These are phyloP conservation scores for Athalia cordata DNA, from an alignment of 2,888 invertebrate genomes.

Conservation along the genomic window DNA sequence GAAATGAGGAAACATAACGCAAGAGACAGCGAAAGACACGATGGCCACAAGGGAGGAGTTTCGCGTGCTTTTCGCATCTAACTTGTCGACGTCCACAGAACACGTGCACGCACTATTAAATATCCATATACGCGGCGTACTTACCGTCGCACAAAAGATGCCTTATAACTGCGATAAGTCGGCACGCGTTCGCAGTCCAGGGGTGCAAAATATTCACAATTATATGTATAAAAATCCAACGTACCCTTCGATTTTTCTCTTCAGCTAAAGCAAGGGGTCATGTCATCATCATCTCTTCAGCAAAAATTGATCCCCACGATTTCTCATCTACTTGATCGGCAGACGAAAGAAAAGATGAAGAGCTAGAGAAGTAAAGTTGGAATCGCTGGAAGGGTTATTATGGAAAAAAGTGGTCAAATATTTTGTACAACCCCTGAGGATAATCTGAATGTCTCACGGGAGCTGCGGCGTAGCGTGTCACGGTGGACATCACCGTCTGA, in stretches of 20 bases:
- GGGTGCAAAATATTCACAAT: slow-evolving; percentile 36
- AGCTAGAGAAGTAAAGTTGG: background rate
- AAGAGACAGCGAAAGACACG: slow-evolving; percentile 57
- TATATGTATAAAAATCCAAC: background rate
- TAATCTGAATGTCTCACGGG: slow-evolving; percentile 61
- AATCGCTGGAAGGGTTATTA: background rate
- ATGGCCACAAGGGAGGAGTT: slow-evolving; percentile 58
- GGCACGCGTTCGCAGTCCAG: slow-evolving; percentile 44
- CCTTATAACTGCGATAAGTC: slow-evolving; percentile 40
- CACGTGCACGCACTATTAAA: slow-evolving; percentile 21
- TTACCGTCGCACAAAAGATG: slow-evolving; percentile 32
- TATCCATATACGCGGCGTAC: background rate
- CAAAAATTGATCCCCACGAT: background rate
- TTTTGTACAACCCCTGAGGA: slow-evolving; percentile 54
- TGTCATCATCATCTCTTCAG: no score
- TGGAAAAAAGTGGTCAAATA: slow-evolving; percentile 8
- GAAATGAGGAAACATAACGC: slow-evolving; percentile 41
- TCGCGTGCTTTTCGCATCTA: slow-evolving; percentile 55
- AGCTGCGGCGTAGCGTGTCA: slow-evolving; percentile 59
- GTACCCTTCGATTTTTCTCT: background rate
- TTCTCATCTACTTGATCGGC: background rate
- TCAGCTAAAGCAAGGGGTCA: no score
- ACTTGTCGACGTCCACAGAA: slow-evolving; percentile 43
- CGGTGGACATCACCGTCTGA: slow-evolving; percentile 61
- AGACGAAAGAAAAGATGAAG: background rate